Percentiles rank a stretch among this genome's conserved stretches.
phyloP scores from a whole-genome alignment of 2,888 invertebrate genomes.

The Apamea anceps region DNA sequence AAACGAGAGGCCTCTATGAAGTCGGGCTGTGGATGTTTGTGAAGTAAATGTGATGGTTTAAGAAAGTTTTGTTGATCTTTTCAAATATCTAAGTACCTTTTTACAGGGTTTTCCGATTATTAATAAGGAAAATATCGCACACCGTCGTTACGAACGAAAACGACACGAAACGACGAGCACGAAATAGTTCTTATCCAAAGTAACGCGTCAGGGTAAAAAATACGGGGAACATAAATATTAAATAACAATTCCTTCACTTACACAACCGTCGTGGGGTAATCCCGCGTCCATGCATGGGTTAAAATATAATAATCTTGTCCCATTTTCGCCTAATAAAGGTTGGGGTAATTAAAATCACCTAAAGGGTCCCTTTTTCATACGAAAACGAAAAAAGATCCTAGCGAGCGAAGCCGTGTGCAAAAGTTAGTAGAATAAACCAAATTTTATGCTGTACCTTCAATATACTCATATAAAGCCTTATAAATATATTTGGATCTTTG shows the following conservation, averaged over 20 bases:
- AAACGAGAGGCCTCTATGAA: not conserved
- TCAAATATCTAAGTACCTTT: slow-evolving; percentile 12
- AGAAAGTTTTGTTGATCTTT: slow-evolving; percentile 1
- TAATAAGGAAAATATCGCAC: slow-evolving; percentile 45
- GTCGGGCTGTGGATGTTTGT: no score
- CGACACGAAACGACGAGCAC: slow-evolving; percentile 17
- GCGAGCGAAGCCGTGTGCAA: slow-evolving; percentile 32
- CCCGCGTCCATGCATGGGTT: slow-evolving; percentile 55
- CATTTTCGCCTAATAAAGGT: slow-evolving; percentile 61
- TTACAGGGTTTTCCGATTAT: slow-evolving; percentile 29
- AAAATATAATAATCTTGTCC: slow-evolving; percentile 63
- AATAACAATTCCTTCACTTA: slow-evolving; percentile 35
- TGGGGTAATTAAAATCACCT: slow-evolving; percentile 56
- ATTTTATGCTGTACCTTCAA: slow-evolving; percentile 34
- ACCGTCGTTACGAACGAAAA: slow-evolving; percentile 27
- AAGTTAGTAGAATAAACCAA: slow-evolving; percentile 43
- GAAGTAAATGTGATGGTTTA: not conserved
- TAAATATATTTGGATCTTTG: slow-evolving; percentile 56
- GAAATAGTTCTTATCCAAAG: slow-evolving; percentile 23
- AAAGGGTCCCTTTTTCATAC: slow-evolving; percentile 33
- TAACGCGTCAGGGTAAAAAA: slow-evolving; percentile 37
- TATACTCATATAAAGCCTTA: slow-evolving; percentile 39
- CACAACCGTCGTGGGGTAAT: slow-evolving; percentile 42
- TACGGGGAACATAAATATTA: slow-evolving; percentile 39
- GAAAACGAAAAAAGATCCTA: slow-evolving; percentile 52